Conservation (phyloP, 1,140 invertebrate species). For the Cardiocondyla obscurior region DNA sequence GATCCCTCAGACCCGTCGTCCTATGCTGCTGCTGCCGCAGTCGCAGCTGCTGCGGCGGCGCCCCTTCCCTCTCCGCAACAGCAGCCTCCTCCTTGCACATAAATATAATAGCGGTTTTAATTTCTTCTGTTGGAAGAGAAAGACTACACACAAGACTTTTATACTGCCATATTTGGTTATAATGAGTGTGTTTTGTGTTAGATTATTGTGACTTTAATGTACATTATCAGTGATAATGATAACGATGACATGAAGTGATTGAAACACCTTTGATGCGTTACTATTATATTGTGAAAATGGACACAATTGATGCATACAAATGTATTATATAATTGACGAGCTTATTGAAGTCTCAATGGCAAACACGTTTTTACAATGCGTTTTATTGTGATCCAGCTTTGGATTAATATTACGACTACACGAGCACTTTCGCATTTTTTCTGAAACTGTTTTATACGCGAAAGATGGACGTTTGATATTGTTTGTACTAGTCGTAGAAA, state of each 20-base stretch:
- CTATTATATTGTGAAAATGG: neutral
- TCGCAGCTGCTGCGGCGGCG: slow-evolving; percentile 76
- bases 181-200: neutral
- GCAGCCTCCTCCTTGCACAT: slow-evolving; percentile 78
- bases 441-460: neutral
- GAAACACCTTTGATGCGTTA: neutral
- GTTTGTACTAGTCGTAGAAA: slow-evolving; percentile 6
- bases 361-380: slow-evolving; percentile 21
- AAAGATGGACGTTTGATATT: neutral
- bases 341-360: neutral
- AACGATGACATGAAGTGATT: neutral
- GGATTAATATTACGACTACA: slow-evolving; percentile 14
- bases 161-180: neutral
- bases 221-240: neutral
- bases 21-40: slow-evolving; percentile 78
- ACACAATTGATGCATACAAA: slow-evolving; percentile 27
- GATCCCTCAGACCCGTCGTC: slow-evolving; percentile 81
- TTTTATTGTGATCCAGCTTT: slow-evolving; percentile 53
- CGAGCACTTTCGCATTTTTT: slow-evolving; percentile 5
- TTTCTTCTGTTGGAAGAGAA: slow-evolving; percentile 15
- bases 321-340: slow-evolving; percentile 13
- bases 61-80: slow-evolving; percentile 83
- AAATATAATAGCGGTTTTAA: slow-evolving; percentile 3
- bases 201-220: neutral
- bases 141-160: neutral